These are phyloP conservation scores for Zosterops hypoxanthus DNA, from an alignment of 2,113 vertebrate species.

Conservation along the genomic window DNA sequence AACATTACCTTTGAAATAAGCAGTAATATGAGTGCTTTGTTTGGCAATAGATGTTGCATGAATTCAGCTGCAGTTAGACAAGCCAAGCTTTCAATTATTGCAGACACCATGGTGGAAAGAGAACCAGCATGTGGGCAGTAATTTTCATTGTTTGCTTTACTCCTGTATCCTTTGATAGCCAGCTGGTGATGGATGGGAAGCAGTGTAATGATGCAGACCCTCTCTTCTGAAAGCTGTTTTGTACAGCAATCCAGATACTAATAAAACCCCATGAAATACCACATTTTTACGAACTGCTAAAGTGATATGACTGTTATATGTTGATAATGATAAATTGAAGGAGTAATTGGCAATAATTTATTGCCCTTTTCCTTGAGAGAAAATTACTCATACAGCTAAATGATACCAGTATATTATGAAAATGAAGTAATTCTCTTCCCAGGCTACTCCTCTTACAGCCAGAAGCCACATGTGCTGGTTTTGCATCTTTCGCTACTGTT, in stretches of 20 bases:
- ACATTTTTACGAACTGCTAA: background rate
- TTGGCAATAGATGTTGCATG: background rate
- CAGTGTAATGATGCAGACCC: background rate
- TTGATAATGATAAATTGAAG: conserved; percentile 32
- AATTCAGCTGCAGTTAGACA: background rate
- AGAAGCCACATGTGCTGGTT: background rate
- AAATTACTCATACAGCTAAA: conserved; percentile 3
- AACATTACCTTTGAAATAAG: background rate
- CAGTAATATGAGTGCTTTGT: background rate
- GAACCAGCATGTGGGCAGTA: conserved; percentile 25
- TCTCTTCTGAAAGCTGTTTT: background rate
- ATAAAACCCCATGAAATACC: conserved; percentile 43
- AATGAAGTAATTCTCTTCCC: background rate
- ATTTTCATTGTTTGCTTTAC: conserved; percentile 46
- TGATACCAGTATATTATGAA: background rate
- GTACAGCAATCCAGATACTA: conserved; percentile 4
- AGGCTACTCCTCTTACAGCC: background rate
- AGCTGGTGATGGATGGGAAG: conserved; percentile 37
- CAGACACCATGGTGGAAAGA: background rate
- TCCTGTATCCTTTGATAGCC: conserved; percentile 21
- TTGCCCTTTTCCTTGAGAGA: conserved; percentile 1
- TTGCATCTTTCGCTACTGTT: background rate
- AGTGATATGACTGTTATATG: conserved; percentile 14
- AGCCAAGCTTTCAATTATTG: background rate
- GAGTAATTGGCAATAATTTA: conserved; percentile 31